Conservation (phyloP, 2,113 vertebrate genomes). For the Maccullochella peelii region DNA sequence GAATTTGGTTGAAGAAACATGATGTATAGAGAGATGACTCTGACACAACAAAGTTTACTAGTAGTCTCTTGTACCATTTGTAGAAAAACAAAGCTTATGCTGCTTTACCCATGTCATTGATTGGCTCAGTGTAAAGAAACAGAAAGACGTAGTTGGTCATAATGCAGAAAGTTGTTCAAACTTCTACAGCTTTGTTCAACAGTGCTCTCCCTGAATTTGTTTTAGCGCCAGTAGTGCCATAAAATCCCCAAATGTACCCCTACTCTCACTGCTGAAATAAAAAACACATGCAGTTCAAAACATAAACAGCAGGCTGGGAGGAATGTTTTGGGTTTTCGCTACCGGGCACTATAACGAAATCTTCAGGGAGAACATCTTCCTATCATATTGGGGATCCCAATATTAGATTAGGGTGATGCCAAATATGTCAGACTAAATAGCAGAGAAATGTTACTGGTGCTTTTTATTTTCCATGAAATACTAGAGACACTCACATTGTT, state of each 20-base stretch:
- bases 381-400: neutral
- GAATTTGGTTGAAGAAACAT: neutral
- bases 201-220: neutral
- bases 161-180: constrained; percentile 28
- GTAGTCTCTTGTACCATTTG: neutral
- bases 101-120: neutral
- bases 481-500: neutral
- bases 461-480: neutral
- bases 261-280: neutral
- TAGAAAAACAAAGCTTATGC: neutral
- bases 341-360: neutral
- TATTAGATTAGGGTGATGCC: neutral
- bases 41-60: neutral
- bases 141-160: neutral
- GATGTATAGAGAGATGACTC: neutral
- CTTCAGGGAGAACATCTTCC: neutral
- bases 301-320: neutral
- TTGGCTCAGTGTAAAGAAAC: neutral
- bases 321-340: neutral
- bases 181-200: constrained; percentile 2
- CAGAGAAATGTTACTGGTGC: neutral
- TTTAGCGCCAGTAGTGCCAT: neutral
- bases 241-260: neutral
- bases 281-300: neutral
- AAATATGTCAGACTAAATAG: neutral